A percentile compares a stretch with the other conserved stretches of the same genome.
Evolutionary conservation across 2,888 invertebrate genomes (phyloP).

Genomic region (Ptychoptera contaminata): DNA sequence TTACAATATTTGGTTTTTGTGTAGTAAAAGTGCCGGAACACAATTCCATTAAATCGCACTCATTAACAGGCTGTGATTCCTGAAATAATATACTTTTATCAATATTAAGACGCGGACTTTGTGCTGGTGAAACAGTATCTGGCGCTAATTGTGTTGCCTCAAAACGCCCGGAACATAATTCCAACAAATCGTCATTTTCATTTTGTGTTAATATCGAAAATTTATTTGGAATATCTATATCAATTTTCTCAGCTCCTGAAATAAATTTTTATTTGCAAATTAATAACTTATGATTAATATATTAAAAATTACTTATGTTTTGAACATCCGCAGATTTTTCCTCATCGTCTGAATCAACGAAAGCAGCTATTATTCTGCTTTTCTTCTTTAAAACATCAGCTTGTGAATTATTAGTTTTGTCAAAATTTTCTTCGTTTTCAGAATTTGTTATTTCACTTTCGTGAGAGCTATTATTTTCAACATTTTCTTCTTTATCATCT

Average conservation of each 20-base stretch:
- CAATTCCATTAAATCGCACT: constrained; percentile 37
- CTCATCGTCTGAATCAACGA: constrained; percentile 25
- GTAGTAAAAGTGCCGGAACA: constrained; percentile 41
- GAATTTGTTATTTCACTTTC: constrained; percentile 16
- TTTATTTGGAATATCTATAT: neutral
- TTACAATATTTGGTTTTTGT: constrained; percentile 13
- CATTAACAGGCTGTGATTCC: constrained; percentile 26
- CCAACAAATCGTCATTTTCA: constrained; percentile 34
- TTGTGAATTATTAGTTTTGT: constrained; percentile 18
- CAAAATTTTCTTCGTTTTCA: constrained; percentile 16
- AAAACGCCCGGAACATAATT: constrained; percentile 41
- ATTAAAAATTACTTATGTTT: neutral
- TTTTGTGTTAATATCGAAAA: neutral
- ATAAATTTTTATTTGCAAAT: too few species aligned
- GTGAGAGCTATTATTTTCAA: neutral
- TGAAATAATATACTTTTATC: neutral
- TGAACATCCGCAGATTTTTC: constrained; percentile 12
- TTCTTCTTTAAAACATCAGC: constrained; percentile 21
- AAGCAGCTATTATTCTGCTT: constrained; percentile 26
- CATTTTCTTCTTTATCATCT: constrained; percentile 5
- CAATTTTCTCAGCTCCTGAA: neutral
- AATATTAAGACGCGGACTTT: neutral
- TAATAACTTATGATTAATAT: too few species aligned
- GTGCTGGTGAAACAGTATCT: constrained; percentile 10
- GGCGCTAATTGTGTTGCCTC: constrained; percentile 17